A percentile compares a stretch with the other conserved stretches of the same genome.
These are phyloP conservation scores for Chlorodrepanis virens DNA, from an alignment of 2,113 vertebrate species.

Conservation along the genomic window DNA sequence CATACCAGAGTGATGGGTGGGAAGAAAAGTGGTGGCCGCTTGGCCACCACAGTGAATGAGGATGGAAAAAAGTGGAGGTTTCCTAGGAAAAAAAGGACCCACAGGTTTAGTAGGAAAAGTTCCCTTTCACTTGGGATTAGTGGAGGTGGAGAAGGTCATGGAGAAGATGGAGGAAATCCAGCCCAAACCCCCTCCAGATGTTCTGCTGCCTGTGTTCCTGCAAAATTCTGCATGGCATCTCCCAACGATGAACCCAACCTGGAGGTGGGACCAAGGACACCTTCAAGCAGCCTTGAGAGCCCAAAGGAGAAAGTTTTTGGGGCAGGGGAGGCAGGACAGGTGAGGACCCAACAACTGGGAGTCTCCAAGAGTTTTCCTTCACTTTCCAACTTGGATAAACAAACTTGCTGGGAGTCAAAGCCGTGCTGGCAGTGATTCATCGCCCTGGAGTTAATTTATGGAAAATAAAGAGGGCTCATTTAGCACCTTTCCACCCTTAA, in stretches of 20 bases:
- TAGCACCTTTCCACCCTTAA: slow-evolving; percentile 78
- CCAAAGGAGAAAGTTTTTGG: neutral
- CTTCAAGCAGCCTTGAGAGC: neutral
- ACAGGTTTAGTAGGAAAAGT: neutral
- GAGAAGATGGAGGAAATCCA: neutral
- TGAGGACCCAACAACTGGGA: accelerated
- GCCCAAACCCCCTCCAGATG: neutral
- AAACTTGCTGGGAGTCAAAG: neutral
- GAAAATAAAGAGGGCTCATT: slow-evolving; percentile 78
- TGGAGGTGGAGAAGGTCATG: neutral
- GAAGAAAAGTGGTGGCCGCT: neutral
- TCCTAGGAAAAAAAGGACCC: neutral
- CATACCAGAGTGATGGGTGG: neutral
- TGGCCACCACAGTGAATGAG: neutral
- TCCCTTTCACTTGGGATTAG: neutral
- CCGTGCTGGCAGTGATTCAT: slow-evolving; percentile 71
- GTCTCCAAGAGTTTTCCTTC: neutral
- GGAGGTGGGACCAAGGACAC: neutral
- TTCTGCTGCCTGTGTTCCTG: accelerated
- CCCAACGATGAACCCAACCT: accelerated
- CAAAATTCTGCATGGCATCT: accelerated
- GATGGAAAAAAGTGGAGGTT: neutral
- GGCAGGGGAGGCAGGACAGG: neutral
- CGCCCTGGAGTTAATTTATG: slow-evolving; percentile 76
- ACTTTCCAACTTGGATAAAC: slow-evolving; percentile 24